Base-by-base conservation (phyloP, 2,797 vertebrate species). In the Malacoctenus gilli region DNA sequence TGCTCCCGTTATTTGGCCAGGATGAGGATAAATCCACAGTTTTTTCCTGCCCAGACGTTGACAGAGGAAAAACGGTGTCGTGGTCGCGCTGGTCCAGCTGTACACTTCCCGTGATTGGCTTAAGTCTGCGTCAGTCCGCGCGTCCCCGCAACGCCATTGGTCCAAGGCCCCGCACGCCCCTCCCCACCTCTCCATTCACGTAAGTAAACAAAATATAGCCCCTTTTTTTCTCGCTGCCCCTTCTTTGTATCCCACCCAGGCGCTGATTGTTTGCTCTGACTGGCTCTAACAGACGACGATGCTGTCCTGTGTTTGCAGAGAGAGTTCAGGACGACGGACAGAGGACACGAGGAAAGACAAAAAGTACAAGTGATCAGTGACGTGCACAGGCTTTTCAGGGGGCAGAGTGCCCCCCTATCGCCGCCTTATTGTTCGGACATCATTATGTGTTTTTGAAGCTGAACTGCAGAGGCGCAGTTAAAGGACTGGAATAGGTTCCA, bases 181-280 rank as follows among this genome's bases (percentile, higher is more conserved):
- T 19, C 79, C 83, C 50, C 18, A 5, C 9, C 12, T 15, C 30
- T 19, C 52, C 8, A 68, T 76, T 83, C 77, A 80, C 49, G 10
- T 50, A 77, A 35, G 80, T 83, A 84, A 89, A 87, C 66, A 84
- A 83, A 81, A 79, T 72, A 58, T 46, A 64, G 39, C 32, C 55
- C 7, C 3, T 42, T 59, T 53, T 51, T 40, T 23, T 8, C 49
- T 10, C 46, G 9, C 1, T 10, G 14, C 44, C 37, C 10, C 2
- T 18, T 61, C 59, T 64, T 58, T 40, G 8, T 56, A 15, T 66
- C 63, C 21, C 47, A 38, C 51, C n/a, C 4, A 8, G 19, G 1
- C 2, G 9, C 59, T 72, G 74, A 62, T 74, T 77, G 12, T 72
- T 75, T 84, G 47, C 71, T 32, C 32, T 21, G 10, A n/a, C 11